Percentiles rank a stretch among this genome's conserved stretches.
phyloP scores from a whole-genome alignment of 2,797 vertebrate genomes.

The Danio kyathit region DNA sequence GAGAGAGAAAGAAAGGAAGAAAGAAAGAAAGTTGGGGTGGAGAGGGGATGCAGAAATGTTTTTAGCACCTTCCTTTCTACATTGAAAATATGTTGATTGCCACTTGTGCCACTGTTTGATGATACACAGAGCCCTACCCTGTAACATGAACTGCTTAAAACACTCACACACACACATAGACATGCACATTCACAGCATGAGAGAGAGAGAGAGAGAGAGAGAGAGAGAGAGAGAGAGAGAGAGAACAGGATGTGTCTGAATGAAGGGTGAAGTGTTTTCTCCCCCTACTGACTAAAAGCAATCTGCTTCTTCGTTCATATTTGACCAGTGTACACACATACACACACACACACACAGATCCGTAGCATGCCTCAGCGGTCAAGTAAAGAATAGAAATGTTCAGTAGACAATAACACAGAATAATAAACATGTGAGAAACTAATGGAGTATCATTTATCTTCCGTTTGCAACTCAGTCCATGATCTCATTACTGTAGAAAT shows the following conservation, averaged over 20 bases:
- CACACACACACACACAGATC: slow-evolving; percentile 10
- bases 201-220: too few relatives aligned
- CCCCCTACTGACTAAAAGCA: slow-evolving; percentile 73
- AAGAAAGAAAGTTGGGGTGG: slow-evolving; percentile 15
- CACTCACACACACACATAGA: slow-evolving; percentile 51
- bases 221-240: too few relatives aligned
- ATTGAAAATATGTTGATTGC: slow-evolving; percentile 44
- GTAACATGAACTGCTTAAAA: slow-evolving; percentile 60
- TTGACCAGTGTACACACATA: slow-evolving; percentile 41
- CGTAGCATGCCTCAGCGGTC: slow-evolving; percentile 51
- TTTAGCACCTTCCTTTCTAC: slow-evolving; percentile 42
- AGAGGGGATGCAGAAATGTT: not conserved
- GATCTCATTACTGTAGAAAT: slow-evolving; percentile 48
- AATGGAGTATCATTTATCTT: slow-evolving; percentile 52
- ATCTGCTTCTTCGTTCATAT: slow-evolving; percentile 52
- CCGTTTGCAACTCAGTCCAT: slow-evolving; percentile 18
- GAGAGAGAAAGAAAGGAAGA: slow-evolving; percentile 23
- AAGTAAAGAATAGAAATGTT: slow-evolving; percentile 48
- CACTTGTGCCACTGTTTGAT: slow-evolving; percentile 63
- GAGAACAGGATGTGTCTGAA: slow-evolving; percentile 60
- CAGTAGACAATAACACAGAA: slow-evolving; percentile 50
- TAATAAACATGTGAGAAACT: slow-evolving; percentile 45
- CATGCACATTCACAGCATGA: slow-evolving; percentile 38
- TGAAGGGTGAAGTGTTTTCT: slow-evolving; percentile 75
- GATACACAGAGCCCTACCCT: slow-evolving; percentile 1